Base-by-base conservation (phyloP, 2,888 invertebrate genomes). In the Blastobasis lacticolella region DNA sequence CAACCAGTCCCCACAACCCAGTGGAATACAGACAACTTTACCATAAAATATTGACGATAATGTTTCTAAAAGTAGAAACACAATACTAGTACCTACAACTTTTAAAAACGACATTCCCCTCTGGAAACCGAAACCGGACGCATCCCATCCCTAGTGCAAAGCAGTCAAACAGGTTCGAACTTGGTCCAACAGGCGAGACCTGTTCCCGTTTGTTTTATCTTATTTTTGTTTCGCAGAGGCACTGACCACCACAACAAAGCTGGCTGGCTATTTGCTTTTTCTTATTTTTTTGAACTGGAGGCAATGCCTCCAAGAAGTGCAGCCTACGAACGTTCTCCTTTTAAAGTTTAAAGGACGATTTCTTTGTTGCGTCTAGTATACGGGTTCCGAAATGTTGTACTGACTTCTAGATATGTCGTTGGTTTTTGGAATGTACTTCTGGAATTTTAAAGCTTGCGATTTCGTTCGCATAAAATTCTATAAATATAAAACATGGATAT, bases 181-280 rank as follows among this genome's bases (percentile, higher is more conserved):
- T 45, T 49, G 49, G 48, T 41, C 48, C 49, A 53, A 45, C 69
- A 64, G 73, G 63, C 73, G 60, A 71, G 79, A 82, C 83, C 78
- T 74, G 83, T 79, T 68, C 71, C 75, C 70, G 78, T 75, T 74
- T 66, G 71, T 80, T 80, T 81, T 81, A 75, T 84, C 75, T 86
- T 85, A 84, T 87, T 86, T 85, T 85, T 81, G 81, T 82, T 82
- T 80, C 72, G 79, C 77, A 70, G 76, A 85, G 81, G 87, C 81
- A 88, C 87, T 88, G 87, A 88, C 87, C 87, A 88, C 78, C 78
- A 86, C 87, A 88, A 88, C 81, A 86, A 84, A 86, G 83, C 81
- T 79, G 81, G 77, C 69, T 65, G 69, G 62, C 54, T 63, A 69
- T 71, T 75, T 76, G 75, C 80, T 81, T 81, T 75, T 66, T 60